phyloP scores from a whole-genome alignment of 2,888 invertebrate genomes.

The Flabesymbios commensalis region DNA sequence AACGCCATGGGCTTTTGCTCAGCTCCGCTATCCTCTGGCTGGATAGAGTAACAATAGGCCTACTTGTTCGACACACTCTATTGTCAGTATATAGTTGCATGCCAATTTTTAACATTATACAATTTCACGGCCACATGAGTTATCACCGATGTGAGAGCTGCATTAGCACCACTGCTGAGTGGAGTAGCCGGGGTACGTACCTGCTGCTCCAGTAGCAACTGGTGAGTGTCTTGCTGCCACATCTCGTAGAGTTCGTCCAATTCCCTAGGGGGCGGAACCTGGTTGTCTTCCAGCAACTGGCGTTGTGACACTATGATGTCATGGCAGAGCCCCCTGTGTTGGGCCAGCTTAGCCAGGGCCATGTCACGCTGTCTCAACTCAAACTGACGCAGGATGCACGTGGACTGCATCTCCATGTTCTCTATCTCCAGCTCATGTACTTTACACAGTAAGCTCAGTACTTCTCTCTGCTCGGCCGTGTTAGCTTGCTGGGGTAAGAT shows the following conservation, averaged over 20 bases:
- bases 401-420: constrained; percentile 81
- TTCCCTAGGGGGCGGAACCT: constrained; percentile 44
- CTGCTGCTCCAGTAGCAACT: constrained; percentile 15
- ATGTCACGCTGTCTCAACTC: constrained; percentile 72
- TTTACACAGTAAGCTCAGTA: constrained; percentile 82
- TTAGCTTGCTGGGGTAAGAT: background rate
- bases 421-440: constrained; percentile 94
- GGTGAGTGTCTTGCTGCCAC: constrained; percentile 48
- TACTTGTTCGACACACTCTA: too few species aligned
- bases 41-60: too few species aligned
- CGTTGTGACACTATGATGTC: constrained; percentile 89
- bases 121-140: too few species aligned
- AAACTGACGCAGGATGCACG: constrained; percentile 81
- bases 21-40: too few species aligned
- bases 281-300: constrained; percentile 72
- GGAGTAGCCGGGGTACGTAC: too few species aligned
- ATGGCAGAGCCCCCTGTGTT: constrained; percentile 84
- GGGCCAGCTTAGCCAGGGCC: constrained; percentile 38
- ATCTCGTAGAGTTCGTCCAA: constrained; percentile 55
- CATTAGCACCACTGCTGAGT: too few species aligned
- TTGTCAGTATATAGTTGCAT: too few species aligned
- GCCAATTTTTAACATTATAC: too few species aligned
- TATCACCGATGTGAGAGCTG: too few species aligned
- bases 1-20: too few species aligned
- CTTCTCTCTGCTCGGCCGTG: constrained; percentile 84